Evolutionary conservation across 2,888 invertebrate genomes (phyloP).

Genomic region (Aradus depressus): DNA sequence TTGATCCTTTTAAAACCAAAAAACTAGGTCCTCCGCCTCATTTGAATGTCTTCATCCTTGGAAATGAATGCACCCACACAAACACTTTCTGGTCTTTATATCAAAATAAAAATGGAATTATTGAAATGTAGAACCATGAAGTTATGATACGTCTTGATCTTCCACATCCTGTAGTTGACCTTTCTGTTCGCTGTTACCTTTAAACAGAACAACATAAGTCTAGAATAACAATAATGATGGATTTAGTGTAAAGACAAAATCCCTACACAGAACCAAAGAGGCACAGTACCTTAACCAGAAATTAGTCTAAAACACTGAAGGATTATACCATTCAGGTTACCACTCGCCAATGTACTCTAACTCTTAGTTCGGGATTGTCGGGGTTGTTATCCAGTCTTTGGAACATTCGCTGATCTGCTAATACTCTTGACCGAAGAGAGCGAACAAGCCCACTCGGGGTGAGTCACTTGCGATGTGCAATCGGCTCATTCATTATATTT

Average conservation of each 20-base stretch:
- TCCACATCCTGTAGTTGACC: constrained; percentile 86
- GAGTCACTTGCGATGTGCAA: no score
- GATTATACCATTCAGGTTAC: no score
- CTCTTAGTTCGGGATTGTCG: no score
- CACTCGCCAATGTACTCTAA: no score
- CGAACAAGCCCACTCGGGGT: no score
- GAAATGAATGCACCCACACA: constrained; percentile 22
- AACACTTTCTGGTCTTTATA: constrained; percentile 20
- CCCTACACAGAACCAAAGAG: constrained; percentile 4
- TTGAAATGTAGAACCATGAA: constrained; percentile 17
- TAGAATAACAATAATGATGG: constrained; percentile 24
- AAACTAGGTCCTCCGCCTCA: constrained; percentile 20
- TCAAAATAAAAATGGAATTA: constrained; percentile 7
- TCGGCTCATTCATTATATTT: no score
- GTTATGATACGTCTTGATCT: constrained; percentile 92
- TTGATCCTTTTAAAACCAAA: constrained; percentile 23
- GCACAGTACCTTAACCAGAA: constrained; percentile 12
- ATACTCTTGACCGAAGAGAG: no score
- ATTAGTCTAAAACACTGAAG: neutral
- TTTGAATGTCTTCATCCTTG: constrained; percentile 19
- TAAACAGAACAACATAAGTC: constrained; percentile 4
- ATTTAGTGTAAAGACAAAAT: constrained; percentile 16
- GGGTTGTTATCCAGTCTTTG: no score
- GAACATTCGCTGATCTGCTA: no score
- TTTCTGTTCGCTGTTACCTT: constrained; percentile 82